phyloP scores from a whole-genome alignment of 2,113 vertebrate species.

The Erythrocercus mccallii region DNA sequence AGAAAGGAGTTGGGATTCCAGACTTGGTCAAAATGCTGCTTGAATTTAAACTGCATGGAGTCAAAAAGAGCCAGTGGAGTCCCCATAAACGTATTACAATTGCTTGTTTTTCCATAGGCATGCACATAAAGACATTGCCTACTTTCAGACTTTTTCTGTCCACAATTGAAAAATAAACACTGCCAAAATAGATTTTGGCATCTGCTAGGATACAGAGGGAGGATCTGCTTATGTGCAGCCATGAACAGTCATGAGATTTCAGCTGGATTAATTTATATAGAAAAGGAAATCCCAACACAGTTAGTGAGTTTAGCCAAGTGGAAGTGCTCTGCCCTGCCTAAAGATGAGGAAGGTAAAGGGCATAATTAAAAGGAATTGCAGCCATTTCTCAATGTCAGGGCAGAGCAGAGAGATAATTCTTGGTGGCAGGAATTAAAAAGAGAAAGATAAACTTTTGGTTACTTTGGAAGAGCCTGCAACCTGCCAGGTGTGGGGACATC shows the following conservation, averaged over 20 bases:
- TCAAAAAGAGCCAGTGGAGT: neutral
- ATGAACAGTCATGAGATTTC: neutral
- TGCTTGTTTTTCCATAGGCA: neutral
- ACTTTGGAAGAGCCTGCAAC: neutral
- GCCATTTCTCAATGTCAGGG: conserved; percentile 56
- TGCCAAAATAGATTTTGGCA: no score
- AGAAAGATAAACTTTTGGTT: conserved; percentile 35
- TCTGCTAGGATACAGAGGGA: neutral
- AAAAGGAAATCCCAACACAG: conserved; percentile 35
- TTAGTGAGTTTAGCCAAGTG: conserved; percentile 64
- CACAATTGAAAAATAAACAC: neutral
- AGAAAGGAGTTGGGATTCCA: neutral
- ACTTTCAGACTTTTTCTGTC: neutral
- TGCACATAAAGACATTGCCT: neutral
- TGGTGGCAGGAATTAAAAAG: neutral
- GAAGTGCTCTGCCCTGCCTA: conserved; percentile 32
- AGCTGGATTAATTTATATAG: conserved; percentile 8
- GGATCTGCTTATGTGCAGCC: neutral
- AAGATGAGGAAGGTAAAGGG: conserved; percentile 12
- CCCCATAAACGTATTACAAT: neutral
- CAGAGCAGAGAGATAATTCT: conserved; percentile 16
- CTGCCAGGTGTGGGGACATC: neutral
- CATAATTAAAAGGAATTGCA: conserved; percentile 34
- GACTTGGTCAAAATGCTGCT: neutral
- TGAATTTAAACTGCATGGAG: neutral